These are phyloP conservation scores for Neomonachus schauinslandi DNA, from an alignment of 2,113 vertebrate genomes.

Conservation along the genomic window DNA sequence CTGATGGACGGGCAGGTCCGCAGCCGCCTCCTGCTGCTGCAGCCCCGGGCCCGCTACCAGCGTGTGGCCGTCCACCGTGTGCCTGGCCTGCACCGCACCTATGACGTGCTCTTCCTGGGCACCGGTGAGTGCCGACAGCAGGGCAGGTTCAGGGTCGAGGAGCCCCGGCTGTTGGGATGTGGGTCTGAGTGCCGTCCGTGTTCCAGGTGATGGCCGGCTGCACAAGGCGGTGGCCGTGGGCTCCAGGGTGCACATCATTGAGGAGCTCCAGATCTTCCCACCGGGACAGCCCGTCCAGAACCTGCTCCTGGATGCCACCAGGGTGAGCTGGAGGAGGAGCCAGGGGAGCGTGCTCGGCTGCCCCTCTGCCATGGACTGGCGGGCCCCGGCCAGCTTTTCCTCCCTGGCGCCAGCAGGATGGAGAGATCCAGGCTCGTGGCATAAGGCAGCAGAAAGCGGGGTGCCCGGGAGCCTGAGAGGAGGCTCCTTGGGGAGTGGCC, in stretches of 20 bases:
- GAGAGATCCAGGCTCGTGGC: background rate
- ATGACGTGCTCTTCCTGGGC: conserved; percentile 95
- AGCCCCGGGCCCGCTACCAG: conserved; percentile 91
- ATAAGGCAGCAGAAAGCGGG: background rate
- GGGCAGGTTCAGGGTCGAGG: fast-evolving
- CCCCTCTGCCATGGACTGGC: background rate
- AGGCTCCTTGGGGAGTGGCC: no score
- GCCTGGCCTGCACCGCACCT: conserved; percentile 80
- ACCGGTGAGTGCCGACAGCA: conserved; percentile 85
- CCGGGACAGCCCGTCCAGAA: conserved; percentile 89
- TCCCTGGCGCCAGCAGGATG: background rate
- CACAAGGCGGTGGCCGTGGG: conserved; percentile 94
- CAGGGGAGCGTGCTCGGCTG: fast-evolving
- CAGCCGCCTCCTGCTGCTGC: conserved; percentile 92
- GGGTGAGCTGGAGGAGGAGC: conserved; percentile 81
- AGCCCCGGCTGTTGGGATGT: fast-evolving
- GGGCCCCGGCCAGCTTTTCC: background rate
- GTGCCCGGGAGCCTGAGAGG: background rate
- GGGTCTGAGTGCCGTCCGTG: conserved; percentile 31
- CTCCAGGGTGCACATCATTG: conserved; percentile 90
- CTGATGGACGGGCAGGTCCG: conserved; percentile 95
- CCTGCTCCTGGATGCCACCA: conserved; percentile 91
- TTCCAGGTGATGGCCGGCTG: conserved; percentile 92
- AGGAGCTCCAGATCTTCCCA: conserved; percentile 92
- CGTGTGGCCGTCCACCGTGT: conserved; percentile 91